Conservation (phyloP, 2,797 vertebrate species). For the Lacerta viridis region DNA sequence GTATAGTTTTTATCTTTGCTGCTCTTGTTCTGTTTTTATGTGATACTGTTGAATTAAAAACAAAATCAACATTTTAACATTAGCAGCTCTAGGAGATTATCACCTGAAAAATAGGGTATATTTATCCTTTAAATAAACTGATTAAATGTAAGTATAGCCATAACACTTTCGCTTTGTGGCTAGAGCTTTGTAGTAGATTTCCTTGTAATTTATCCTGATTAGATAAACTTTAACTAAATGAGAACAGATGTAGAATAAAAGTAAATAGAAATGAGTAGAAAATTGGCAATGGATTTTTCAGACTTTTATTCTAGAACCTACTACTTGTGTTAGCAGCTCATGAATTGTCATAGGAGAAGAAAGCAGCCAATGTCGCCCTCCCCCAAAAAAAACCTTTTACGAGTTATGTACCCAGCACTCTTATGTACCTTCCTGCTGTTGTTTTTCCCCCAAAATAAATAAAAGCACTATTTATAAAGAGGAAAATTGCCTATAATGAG, state of each 20-base stretch:
- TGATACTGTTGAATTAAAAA: neutral
- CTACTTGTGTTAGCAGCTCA: conserved; percentile 3
- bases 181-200: conserved; percentile 21
- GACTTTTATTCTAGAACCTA: conserved; percentile 30
- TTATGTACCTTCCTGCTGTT: conserved; percentile 25
- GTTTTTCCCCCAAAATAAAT: conserved; percentile 22
- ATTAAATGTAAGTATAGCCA: conserved; percentile 11
- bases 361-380: conserved; percentile 14
- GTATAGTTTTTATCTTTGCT: neutral
- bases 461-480: conserved; percentile 43
- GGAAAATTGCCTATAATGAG: conserved; percentile 8
- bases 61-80: neutral
- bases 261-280: conserved; percentile 10
- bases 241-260: neutral
- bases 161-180: conserved; percentile 12
- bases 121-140: neutral
- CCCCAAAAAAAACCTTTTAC: conserved; percentile 31
- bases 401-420: conserved; percentile 54
- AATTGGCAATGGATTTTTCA: conserved; percentile 27
- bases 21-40: neutral
- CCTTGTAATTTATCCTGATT: conserved; percentile 46
- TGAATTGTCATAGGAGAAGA: conserved; percentile 43
- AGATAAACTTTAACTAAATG: neutral
- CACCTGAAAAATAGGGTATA: neutral
- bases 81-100: conserved; percentile 1